Base-by-base conservation (phyloP, 2,888 invertebrate genomes). In the Portevinia maculata region DNA sequence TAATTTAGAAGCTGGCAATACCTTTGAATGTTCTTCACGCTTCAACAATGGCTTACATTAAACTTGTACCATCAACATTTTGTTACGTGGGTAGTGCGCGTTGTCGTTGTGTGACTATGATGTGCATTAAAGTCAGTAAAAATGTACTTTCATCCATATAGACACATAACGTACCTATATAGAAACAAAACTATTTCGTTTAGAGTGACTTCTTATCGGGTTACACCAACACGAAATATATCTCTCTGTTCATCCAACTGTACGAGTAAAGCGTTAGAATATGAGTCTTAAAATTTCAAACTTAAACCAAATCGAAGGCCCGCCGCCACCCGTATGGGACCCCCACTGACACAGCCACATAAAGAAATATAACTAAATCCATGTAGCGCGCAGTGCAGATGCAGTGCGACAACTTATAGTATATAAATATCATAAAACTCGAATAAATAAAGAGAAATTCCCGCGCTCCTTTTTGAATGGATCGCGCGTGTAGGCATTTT, bases 121-220 rank as follows among this genome's bases (percentile, higher is more conserved):
- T 57, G 39, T 62, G 57, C 69, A 46, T 46, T 74, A 57, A 62
- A 28, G 75, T 34, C 64, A 75, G 75, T 75, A 59, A 65, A 60
- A 53, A 59, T 34, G 60, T 17, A 65, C 73, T 21, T 30, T 53
- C 62, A 34, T 8, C 5, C n/a, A 1, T 48, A 3, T 17, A 37
- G 37, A n/a, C 11, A 17, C 5, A 48, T 48, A 28, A 34, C 3
- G 2, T 46, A 52, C 28, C 11, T 57, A 28, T 46, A 30, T 39
- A 78, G 41, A 57, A 48, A 37, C 13, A 44, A 13, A 44, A 1
- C 19, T 78, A 60, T 76, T 69, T 70, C 57, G 69, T 70, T 69
- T 81, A 44, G 65, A 78, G 62, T 60, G 60, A 81, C 53, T 76
- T 70, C 65, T 75, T 81, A 70, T 53, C 70, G 46, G 81, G 81